Evolutionary conservation across 2,797 vertebrate species (phyloP).

Genomic region (Esox masquinongy): DNA sequence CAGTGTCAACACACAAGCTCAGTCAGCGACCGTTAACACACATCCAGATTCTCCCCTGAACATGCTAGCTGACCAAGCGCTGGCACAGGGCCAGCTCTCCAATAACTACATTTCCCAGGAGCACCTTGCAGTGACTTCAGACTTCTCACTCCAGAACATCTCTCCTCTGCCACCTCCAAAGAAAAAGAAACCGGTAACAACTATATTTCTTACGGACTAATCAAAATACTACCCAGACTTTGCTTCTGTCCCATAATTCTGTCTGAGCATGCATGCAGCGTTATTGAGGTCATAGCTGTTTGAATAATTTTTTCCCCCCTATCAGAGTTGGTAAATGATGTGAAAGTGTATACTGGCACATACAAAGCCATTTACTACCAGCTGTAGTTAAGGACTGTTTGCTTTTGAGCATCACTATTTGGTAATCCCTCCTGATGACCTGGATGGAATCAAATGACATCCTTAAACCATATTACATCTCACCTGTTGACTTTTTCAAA

Average conservation of each 20-base stretch:
- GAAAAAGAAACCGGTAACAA: background rate
- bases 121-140: slow-evolving; percentile 39
- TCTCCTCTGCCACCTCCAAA: background rate
- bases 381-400: too few relatives aligned
- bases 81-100: slow-evolving; percentile 69
- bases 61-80: slow-evolving; percentile 81
- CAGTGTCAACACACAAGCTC: slow-evolving; percentile 58
- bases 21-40: slow-evolving; percentile 51
- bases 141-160: background rate
- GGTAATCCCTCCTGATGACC: too few relatives aligned
- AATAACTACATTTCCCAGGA: slow-evolving; percentile 58
- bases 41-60: slow-evolving; percentile 70
- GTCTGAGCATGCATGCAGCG: too few relatives aligned
- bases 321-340: too few relatives aligned
- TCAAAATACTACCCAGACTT: background rate
- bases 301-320: too few relatives aligned
- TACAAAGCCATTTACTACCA: too few relatives aligned
- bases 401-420: too few relatives aligned
- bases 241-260: background rate
- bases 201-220: background rate
- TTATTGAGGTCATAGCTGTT: too few relatives aligned
- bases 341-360: too few relatives aligned
- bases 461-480: too few relatives aligned
- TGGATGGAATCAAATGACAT: too few relatives aligned
- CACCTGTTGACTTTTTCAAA: background rate